These are phyloP conservation scores for Tinea trinotella DNA, from an alignment of 2,888 invertebrate genomes.

Conservation along the genomic window DNA sequence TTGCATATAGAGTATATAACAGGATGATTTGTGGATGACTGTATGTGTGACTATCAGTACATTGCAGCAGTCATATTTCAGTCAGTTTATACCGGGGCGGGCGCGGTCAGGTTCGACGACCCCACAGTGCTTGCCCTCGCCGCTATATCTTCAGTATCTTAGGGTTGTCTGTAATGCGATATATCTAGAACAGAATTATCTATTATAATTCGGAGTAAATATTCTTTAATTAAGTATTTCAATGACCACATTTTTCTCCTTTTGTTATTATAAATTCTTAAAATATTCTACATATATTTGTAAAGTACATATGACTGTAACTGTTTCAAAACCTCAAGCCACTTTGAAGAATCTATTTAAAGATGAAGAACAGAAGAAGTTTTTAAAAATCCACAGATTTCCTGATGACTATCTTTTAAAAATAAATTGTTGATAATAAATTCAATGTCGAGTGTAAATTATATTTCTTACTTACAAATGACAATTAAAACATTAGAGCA, in stretches of 20 bases:
- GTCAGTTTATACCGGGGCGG: slow-evolving; percentile 14
- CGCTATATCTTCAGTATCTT: background rate
- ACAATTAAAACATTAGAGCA: slow-evolving; percentile 7
- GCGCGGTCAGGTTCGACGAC: background rate
- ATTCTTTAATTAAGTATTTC: no score
- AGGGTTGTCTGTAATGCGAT: background rate
- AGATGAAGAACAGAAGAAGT: no score
- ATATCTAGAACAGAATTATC: no score
- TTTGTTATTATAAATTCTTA: no score
- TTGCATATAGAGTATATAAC: background rate
- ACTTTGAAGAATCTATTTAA: no score
- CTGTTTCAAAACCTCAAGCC: no score
- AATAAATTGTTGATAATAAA: background rate
- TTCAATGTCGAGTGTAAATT: background rate
- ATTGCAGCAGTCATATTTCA: slow-evolving; percentile 17
- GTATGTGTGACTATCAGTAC: slow-evolving; percentile 6
- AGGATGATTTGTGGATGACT: background rate
- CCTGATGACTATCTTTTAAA: background rate
- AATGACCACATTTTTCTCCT: no score
- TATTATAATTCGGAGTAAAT: no score
- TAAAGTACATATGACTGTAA: no score
- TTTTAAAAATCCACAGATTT: no score
- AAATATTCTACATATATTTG: no score
- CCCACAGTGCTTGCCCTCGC: slow-evolving; percentile 3
- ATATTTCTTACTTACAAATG: background rate